These are phyloP conservation scores for Nomada flava DNA, from an alignment of 2,888 invertebrate species.

Conservation along the genomic window DNA sequence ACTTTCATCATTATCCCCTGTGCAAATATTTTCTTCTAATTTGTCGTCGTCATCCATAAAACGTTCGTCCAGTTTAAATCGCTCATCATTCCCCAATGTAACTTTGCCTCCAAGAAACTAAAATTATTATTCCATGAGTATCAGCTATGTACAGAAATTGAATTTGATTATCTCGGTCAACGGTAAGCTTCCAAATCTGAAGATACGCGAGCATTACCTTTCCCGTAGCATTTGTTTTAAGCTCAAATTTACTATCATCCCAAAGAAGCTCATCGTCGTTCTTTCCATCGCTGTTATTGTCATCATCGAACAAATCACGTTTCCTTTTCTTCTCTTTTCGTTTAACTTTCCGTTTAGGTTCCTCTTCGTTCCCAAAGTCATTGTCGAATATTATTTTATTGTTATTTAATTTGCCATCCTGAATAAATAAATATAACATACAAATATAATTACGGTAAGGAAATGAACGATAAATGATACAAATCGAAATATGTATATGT, in stretches of 20 bases:
- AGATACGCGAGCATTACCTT: background rate
- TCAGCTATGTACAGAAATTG: background rate
- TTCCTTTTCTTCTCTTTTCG: constrained; percentile 57
- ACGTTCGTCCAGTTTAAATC: constrained; percentile 90
- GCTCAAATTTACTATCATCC: constrained; percentile 86
- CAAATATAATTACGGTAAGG: background rate
- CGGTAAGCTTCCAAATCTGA: background rate
- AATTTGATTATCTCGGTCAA: background rate
- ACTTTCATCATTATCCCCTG: constrained; percentile 46
- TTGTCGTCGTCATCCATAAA: constrained; percentile 87
- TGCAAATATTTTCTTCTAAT: constrained; percentile 74
- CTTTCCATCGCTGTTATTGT: constrained; percentile 85
- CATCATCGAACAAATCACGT: constrained; percentile 82
- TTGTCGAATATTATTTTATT: constrained; percentile 89
- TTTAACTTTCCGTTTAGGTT: constrained; percentile 58
- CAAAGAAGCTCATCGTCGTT: constrained; percentile 85
- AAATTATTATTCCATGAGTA: constrained; percentile 35
- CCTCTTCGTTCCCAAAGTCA: constrained; percentile 71
- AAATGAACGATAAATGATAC: background rate
- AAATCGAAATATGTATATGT: background rate
- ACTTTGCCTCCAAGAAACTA: constrained; percentile 86
- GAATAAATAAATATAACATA: background rate
- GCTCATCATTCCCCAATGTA: constrained; percentile 90
- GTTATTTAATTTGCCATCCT: constrained; percentile 80
- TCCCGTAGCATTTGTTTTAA: constrained; percentile 72